phyloP scores from a whole-genome alignment of 2,888 invertebrate species.

The Serripes groenlandicus region DNA sequence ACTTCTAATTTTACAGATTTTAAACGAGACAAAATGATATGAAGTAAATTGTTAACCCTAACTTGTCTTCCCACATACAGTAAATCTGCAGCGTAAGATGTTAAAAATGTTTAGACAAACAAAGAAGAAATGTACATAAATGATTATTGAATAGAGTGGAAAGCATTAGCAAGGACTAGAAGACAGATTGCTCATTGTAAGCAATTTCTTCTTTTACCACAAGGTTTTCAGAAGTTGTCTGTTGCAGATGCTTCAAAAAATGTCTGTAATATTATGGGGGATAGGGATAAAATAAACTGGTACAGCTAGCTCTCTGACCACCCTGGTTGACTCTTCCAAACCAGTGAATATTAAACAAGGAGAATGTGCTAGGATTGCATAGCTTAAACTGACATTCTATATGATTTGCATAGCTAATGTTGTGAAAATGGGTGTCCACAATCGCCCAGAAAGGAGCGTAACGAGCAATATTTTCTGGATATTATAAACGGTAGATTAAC shows the following conservation, averaged over 20 bases:
- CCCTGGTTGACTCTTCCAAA: slow-evolving; percentile 6
- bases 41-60: too few species aligned
- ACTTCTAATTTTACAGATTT: too few species aligned
- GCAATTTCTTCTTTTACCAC: not conserved
- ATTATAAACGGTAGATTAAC: not conserved
- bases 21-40: too few species aligned
- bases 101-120: too few species aligned
- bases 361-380: slow-evolving; percentile 4
- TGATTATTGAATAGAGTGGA: too few species aligned
- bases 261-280: too few species aligned
- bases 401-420: slow-evolving; percentile 9
- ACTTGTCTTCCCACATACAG: too few species aligned
- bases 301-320: not conserved
- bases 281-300: too few species aligned
- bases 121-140: too few species aligned
- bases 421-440: slow-evolving; percentile 11
- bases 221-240: not conserved
- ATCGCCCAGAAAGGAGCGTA: not conserved
- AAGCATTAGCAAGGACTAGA: too few species aligned
- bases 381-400: not conserved
- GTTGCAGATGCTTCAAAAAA: too few species aligned
- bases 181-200: not conserved
- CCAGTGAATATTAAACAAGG: not conserved
- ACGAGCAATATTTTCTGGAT: not conserved
- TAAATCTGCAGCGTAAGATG: too few species aligned